Percentiles rank a stretch among this genome's conserved stretches.
Conservation (phyloP, 2,113 vertebrate species). For the Psilopsiagon aurifrons region DNA sequence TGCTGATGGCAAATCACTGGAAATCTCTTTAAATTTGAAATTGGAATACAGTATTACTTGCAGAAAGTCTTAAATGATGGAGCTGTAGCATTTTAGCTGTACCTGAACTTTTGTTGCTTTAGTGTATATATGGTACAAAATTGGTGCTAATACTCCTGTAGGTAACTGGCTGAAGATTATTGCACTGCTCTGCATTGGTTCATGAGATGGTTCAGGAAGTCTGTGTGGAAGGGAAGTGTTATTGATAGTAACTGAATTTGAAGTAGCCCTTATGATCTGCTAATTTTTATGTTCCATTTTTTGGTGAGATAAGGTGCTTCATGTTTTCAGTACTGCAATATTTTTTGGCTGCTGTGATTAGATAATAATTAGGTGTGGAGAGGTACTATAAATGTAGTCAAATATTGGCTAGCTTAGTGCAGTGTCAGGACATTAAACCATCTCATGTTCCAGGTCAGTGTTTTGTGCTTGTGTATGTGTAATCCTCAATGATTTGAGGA, state of each 20-base stretch:
- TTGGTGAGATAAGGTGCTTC: not conserved
- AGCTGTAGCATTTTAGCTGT: not conserved
- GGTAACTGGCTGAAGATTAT: not conserved
- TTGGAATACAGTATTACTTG: not conserved
- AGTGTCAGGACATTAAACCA: not conserved
- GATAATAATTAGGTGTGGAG: not conserved
- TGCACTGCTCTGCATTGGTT: not conserved
- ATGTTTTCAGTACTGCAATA: not conserved
- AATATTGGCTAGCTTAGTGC: not conserved
- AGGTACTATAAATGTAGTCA: not conserved
- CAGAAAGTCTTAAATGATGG: not conserved
- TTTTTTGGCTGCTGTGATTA: not conserved
- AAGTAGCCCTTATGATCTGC: not conserved
- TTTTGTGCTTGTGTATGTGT: not conserved
- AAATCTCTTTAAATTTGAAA: not conserved
- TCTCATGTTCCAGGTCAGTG: not conserved
- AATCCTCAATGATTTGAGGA: not conserved
- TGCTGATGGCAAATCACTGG: not conserved
- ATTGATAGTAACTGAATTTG: not conserved
- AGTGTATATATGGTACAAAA: not conserved
- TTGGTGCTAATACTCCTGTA: not conserved
- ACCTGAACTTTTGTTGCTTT: not conserved
- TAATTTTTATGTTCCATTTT: not conserved
- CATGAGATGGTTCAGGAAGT: not conserved
- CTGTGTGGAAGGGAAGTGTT: not conserved